A percentile compares a stretch with the other conserved stretches of the same genome.
Evolutionary conservation across 2,113 vertebrate genomes (phyloP).

Genomic region (Sterna hirundo): DNA sequence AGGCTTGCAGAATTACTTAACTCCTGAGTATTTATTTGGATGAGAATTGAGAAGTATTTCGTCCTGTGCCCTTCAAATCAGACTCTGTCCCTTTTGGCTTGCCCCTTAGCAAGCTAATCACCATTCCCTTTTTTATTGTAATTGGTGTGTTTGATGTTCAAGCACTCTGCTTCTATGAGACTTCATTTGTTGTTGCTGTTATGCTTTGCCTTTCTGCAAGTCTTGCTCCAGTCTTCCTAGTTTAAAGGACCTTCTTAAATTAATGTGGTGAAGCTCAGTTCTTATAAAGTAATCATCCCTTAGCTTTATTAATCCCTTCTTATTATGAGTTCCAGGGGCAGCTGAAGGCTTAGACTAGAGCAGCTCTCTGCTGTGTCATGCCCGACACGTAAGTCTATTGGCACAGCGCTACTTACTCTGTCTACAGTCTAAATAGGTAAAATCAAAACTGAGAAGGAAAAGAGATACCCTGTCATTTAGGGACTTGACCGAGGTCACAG

Average conservation of each 20-base stretch:
- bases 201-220: neutral
- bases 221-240: neutral
- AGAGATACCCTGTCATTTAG: neutral
- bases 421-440: neutral
- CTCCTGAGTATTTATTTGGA: neutral
- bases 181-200: neutral
- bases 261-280: neutral
- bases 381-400: accelerated
- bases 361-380: neutral
- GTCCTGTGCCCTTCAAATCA: neutral
- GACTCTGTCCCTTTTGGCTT: neutral
- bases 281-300: neutral
- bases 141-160: slow-evolving; percentile 6
- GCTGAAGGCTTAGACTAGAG: neutral
- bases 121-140: neutral
- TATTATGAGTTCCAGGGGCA: neutral
- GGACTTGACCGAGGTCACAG: neutral
- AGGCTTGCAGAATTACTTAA: neutral
- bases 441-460: neutral
- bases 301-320: neutral
- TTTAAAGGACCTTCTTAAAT: neutral
- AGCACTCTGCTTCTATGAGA: neutral
- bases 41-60: neutral
- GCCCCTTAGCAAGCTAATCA: neutral
- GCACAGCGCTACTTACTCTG: neutral